Evolutionary conservation across 2,113 vertebrate species (phyloP).

Genomic region (Zeus faber): DNA sequence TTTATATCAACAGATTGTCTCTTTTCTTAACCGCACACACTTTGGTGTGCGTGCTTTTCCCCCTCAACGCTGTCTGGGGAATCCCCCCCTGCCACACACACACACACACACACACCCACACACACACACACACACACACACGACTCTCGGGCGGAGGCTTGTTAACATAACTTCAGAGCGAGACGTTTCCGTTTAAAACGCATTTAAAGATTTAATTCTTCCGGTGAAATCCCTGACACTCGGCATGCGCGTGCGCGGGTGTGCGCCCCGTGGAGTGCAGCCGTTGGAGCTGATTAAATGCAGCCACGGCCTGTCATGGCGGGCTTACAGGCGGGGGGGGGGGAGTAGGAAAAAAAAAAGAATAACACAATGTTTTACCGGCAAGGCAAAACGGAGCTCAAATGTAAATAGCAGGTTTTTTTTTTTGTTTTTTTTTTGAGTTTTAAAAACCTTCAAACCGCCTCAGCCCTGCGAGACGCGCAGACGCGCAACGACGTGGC

Average conservation of each 20-base stretch:
- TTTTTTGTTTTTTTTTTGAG: too few species aligned
- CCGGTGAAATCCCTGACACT: conserved; percentile 46
- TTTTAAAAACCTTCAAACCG: conserved; percentile 73
- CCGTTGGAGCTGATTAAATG: conserved; percentile 50
- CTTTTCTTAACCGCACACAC: conserved; percentile 8
- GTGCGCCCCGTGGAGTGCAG: not conserved
- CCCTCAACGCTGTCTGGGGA: conserved; percentile 52
- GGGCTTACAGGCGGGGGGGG: conserved; percentile 57
- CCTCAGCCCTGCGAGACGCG: conserved; percentile 71
- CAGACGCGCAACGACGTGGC: conserved; percentile 57
- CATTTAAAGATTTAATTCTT: conserved; percentile 72
- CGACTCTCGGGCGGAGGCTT: conserved; percentile 40
- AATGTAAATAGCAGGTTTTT: conserved; percentile 73
- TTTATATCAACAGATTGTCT: conserved; percentile 52
- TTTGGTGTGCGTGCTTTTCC: conserved; percentile 32
- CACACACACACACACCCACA: not conserved
- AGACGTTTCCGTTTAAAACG: conserved; percentile 62
- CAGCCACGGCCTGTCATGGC: conserved; percentile 14
- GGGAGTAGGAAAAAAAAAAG: conserved; percentile 62
- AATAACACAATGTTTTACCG: conserved; percentile 69
- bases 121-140: conserved; percentile 20
- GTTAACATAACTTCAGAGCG: conserved; percentile 67
- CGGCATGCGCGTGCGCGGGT: conserved; percentile 24
- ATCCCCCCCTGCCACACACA: not conserved
- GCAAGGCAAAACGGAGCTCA: conserved; percentile 70